Conservation (phyloP, 92 coral and sea anemone species). For the Plumapathes pennacea region DNA sequence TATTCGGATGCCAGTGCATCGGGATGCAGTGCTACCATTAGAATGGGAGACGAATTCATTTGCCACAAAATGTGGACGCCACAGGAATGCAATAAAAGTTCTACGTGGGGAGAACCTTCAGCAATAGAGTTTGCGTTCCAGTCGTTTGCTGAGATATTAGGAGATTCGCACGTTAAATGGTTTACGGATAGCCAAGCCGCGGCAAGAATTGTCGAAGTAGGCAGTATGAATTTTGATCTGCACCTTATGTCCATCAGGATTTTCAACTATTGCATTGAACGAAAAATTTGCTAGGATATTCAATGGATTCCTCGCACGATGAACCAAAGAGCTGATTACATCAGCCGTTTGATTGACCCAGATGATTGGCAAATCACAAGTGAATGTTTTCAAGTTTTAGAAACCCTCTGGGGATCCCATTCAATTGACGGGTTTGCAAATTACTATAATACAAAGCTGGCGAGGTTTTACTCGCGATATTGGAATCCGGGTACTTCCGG, state of each 20-base stretch:
- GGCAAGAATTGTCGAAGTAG: conserved; percentile 42
- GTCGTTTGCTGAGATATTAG: conserved; percentile 7
- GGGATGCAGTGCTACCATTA: conserved; percentile 4
- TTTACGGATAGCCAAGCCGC: conserved; percentile 33
- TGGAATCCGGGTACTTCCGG: conserved; percentile 5
- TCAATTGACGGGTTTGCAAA: conserved; percentile 45
- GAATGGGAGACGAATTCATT: not conserved
- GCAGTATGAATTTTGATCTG: conserved; percentile 46
- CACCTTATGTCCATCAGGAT: conserved; percentile 8
- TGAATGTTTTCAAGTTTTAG: conserved; percentile 12
- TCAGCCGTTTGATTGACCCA: conserved; percentile 37
- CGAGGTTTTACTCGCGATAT: conserved; percentile 23
- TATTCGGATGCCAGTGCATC: conserved; percentile 15
- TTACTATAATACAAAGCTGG: conserved; percentile 17
- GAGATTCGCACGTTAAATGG: conserved; percentile 19
- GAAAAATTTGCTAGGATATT: conserved; percentile 10
- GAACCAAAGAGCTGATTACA: conserved; percentile 27
- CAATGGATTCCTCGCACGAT: conserved; percentile 42
- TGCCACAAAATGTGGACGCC: conserved; percentile 10
- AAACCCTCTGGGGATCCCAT: conserved; percentile 33
- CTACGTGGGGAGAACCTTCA: conserved; percentile 15
- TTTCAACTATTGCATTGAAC: conserved; percentile 5
- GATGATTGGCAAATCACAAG: conserved; percentile 57
- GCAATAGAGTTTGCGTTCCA: conserved; percentile 12
- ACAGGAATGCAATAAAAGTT: conserved; percentile 5